A percentile compares a stretch with the other conserved stretches of the same genome.
Evolutionary conservation across 2,113 vertebrate genomes (phyloP).

Genomic region (Cisticola juncidis): DNA sequence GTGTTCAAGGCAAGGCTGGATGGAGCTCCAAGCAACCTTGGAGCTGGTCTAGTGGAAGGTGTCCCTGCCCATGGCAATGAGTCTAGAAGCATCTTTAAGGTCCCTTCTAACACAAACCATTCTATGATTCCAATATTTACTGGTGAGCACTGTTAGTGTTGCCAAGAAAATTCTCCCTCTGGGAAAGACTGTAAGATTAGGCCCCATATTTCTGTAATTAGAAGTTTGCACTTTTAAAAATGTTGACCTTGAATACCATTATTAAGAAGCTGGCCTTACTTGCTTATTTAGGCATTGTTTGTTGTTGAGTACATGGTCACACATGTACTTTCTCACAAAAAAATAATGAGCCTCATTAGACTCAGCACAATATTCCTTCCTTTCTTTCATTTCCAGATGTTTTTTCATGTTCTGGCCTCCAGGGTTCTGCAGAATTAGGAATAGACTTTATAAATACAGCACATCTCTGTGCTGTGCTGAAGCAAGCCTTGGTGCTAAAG

Average conservation of each 20-base stretch:
- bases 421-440: conserved; percentile 3
- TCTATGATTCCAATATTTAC: not conserved
- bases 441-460: not conserved
- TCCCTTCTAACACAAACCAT: not conserved
- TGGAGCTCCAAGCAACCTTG: not conserved
- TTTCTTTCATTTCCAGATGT: not conserved
- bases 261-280: not conserved
- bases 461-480: not conserved
- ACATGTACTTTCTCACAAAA: not conserved
- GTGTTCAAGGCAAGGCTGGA: not conserved
- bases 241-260: not conserved
- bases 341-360: not conserved
- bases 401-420: conserved; percentile 18
- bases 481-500: not conserved
- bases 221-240: not conserved
- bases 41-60: not conserved
- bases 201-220: not conserved
- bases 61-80: not conserved
- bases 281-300: not conserved
- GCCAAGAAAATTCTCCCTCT: not conserved
- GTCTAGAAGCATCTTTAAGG: not conserved
- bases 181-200: not conserved
- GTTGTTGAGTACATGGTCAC: not conserved
- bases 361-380: not conserved
- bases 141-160: not conserved